These are phyloP conservation scores for Sinocyclocheilus anophthalmus DNA, from an alignment of 2,113 vertebrate genomes.

Conservation along the genomic window DNA sequence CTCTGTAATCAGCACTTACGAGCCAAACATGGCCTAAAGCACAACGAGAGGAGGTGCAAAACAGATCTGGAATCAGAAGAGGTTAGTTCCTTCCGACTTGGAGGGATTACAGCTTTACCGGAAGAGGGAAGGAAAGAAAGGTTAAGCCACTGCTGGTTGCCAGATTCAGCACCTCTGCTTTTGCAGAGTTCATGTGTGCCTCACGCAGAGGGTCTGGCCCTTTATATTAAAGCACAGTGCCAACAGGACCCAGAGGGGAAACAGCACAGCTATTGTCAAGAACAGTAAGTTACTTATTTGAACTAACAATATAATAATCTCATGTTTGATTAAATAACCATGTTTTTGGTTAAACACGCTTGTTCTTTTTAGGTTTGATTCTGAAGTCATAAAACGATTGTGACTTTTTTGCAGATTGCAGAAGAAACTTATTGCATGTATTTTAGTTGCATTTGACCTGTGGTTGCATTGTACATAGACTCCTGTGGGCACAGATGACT, in stretches of 20 bases:
- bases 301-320: background rate
- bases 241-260: constrained; percentile 26
- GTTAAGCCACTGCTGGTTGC: constrained; percentile 58
- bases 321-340: background rate
- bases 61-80: constrained; percentile 20
- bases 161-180: background rate
- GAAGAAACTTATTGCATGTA: background rate
- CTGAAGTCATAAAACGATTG: background rate
- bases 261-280: constrained; percentile 22
- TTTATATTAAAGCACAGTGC: constrained; percentile 47
- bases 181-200: constrained; percentile 33
- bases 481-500: no score
- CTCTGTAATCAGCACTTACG: constrained; percentile 6
- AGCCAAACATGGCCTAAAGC: background rate
- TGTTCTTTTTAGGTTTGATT: background rate
- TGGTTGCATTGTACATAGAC: background rate
- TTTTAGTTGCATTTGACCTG: background rate
- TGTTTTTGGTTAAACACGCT: background rate
- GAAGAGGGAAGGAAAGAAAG: constrained; percentile 68
- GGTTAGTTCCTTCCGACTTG: constrained; percentile 44
- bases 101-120: constrained; percentile 59
- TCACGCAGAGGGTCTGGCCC: constrained; percentile 36
- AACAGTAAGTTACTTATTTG: constrained; percentile 44
- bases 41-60: background rate
- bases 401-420: background rate